A percentile compares a stretch with the other conserved stretches of the same genome.
These are phyloP conservation scores for Eubucco bourcierii DNA, from an alignment of 2,113 vertebrate species.

Conservation along the genomic window DNA sequence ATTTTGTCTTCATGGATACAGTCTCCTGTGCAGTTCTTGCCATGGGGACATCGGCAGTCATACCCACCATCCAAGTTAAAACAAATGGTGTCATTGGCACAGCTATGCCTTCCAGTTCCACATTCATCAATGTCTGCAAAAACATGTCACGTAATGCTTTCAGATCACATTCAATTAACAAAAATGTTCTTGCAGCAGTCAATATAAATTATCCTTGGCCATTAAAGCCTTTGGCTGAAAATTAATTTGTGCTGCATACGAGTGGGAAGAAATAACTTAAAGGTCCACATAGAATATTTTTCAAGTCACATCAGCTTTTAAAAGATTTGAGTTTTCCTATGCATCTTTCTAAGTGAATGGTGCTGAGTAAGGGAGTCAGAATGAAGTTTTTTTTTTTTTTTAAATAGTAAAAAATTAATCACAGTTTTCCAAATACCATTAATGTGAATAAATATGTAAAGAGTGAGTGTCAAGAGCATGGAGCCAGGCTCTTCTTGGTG, in stretches of 20 bases:
- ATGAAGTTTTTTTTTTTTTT: no score
- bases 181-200: background rate
- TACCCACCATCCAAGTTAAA: conserved; percentile 98
- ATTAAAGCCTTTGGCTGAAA: conserved; percentile 18
- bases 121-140: conserved; percentile 96
- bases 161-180: conserved; percentile 25
- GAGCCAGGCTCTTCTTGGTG: no score
- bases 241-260: conserved; percentile 19
- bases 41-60: conserved; percentile 97
- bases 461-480: no score
- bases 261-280: background rate
- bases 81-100: conserved; percentile 96
- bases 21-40: conserved; percentile 96
- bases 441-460: no score
- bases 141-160: conserved; percentile 20
- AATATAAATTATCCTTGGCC: conserved; percentile 7
- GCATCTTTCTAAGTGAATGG: background rate
- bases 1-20: conserved; percentile 91
- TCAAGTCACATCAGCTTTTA: background rate
- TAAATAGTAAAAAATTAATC: background rate
- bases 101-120: conserved; percentile 91
- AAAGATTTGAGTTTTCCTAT: background rate
- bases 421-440: background rate
- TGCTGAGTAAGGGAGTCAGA: background rate
- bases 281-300: background rate